Percentiles rank a stretch among this genome's conserved stretches.
These are phyloP conservation scores for Crocuta crocuta DNA, from an alignment of 2,113 vertebrate genomes.

Conservation along the genomic window DNA sequence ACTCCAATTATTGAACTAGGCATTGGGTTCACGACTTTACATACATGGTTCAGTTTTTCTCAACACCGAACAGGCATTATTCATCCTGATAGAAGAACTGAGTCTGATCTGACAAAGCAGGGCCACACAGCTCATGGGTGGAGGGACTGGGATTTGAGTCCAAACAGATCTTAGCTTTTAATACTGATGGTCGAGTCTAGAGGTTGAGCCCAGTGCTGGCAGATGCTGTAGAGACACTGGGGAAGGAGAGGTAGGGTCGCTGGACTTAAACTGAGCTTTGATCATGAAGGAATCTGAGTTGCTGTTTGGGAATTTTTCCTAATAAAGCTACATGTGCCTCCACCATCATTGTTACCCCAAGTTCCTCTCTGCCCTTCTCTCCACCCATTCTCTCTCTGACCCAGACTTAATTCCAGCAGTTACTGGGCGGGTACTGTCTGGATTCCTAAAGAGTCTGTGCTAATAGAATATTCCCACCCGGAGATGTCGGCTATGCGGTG, in stretches of 20 bases:
- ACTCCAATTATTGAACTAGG: not conserved
- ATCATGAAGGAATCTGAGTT: not conserved
- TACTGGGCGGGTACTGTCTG: constrained; percentile 57
- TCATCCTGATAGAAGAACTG: not conserved
- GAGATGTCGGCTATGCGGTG: constrained; percentile 2
- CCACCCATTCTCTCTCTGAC: not conserved
- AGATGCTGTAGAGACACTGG: not conserved
- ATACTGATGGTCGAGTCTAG: not conserved
- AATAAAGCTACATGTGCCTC: not conserved
- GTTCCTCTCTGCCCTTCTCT: not conserved
- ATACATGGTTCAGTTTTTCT: not conserved
- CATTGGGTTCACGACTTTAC: not conserved
- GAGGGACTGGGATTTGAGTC: not conserved
- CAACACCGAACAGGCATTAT: not conserved
- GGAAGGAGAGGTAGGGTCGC: too few relatives aligned
- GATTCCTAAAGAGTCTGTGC: constrained; percentile 69
- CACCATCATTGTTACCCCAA: not conserved
- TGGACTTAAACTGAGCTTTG: not conserved
- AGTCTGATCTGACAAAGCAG: not conserved
- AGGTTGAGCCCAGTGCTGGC: not conserved
- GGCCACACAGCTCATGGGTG: not conserved
- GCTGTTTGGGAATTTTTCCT: not conserved
- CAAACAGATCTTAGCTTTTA: constrained; percentile 35
- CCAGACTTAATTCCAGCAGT: constrained; percentile 30
- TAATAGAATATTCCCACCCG: constrained; percentile 36